Percentiles rank a stretch among this genome's conserved stretches.
These are phyloP conservation scores for Cydia amplana DNA, from an alignment of 1,140 invertebrate species.

Conservation along the genomic window DNA sequence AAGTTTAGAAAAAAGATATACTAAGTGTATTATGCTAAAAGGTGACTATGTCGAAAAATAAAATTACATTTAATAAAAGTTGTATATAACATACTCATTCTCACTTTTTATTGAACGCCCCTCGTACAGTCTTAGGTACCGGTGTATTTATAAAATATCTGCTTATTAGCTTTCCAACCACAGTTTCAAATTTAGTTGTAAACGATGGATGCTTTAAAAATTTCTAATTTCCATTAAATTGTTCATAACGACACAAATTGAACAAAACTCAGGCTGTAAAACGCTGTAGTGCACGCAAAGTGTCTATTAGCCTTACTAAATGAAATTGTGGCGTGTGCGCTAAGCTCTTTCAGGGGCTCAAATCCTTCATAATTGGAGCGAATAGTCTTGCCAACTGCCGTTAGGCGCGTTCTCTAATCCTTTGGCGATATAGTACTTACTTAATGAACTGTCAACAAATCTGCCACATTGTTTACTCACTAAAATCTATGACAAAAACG, in stretches of 20 bases:
- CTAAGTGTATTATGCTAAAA: too few species aligned
- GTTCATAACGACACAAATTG: conserved; percentile 22
- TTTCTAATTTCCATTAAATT: conserved; percentile 30
- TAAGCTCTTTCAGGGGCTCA: conserved; percentile 15
- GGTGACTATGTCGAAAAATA: too few species aligned
- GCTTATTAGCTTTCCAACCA: not conserved
- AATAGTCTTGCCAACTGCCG: not conserved
- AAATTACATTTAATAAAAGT: too few species aligned
- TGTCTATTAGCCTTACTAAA: conserved; percentile 28
- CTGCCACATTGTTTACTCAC: too few species aligned
- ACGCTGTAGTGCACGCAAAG: conserved; percentile 31
- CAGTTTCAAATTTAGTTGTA: conserved; percentile 3
- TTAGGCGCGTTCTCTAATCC: not conserved
- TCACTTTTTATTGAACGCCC: too few species aligned
- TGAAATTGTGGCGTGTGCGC: conserved; percentile 32
- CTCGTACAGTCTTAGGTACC: too few species aligned
- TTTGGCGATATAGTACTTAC: not conserved
- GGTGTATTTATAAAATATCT: not conserved
- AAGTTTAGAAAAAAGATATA: too few species aligned
- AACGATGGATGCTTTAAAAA: not conserved
- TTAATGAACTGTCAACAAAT: too few species aligned
- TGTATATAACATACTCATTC: too few species aligned
- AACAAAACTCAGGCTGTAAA: conserved; percentile 23
- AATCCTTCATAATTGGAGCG: conserved; percentile 3
- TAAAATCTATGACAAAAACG: too few species aligned